phyloP scores from a whole-genome alignment of 2,888 invertebrate genomes.

The Drosophila eohydei region DNA sequence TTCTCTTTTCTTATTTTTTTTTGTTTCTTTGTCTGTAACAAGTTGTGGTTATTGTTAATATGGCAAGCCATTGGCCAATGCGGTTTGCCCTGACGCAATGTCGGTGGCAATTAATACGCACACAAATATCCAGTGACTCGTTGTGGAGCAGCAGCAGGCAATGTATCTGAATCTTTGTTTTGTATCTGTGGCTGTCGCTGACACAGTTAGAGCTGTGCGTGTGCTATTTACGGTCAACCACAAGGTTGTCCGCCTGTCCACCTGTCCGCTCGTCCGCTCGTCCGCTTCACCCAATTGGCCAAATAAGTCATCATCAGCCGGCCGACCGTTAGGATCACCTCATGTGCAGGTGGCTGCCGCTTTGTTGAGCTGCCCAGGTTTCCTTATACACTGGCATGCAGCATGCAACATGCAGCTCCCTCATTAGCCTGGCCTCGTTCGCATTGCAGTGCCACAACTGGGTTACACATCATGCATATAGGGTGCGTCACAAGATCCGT shows the following conservation, averaged over 20 bases:
- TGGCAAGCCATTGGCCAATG: slow-evolving; percentile 65
- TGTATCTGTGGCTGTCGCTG: slow-evolving; percentile 36
- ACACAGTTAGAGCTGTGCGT: slow-evolving; percentile 60
- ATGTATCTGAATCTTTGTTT: slow-evolving; percentile 21
- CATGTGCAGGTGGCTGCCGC: slow-evolving; percentile 30
- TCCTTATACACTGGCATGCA: slow-evolving; percentile 59
- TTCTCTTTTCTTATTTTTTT: background rate
- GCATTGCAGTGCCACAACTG: slow-evolving; percentile 33
- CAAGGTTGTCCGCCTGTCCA: slow-evolving; percentile 58
- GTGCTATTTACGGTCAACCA: slow-evolving; percentile 76
- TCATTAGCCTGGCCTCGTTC: slow-evolving; percentile 71
- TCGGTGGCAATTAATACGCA: slow-evolving; percentile 64
- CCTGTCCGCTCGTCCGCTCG: slow-evolving; percentile 15
- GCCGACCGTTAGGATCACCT: slow-evolving; percentile 55
- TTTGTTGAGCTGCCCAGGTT: slow-evolving; percentile 47
- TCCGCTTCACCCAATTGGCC: slow-evolving; percentile 76
- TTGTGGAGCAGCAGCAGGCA: slow-evolving; percentile 7
- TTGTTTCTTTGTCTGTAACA: slow-evolving; percentile 53
- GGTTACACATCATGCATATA: slow-evolving; percentile 43
- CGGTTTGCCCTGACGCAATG: slow-evolving; percentile 70
- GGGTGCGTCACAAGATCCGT: slow-evolving; percentile 35
- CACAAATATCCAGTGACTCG: slow-evolving; percentile 27
- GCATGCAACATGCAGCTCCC: slow-evolving; percentile 30
- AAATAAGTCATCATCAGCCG: slow-evolving; percentile 67
- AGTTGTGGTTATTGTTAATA: slow-evolving; percentile 74